phyloP scores from a whole-genome alignment of 2,113 vertebrate species.

The Reinhardtius hippoglossoides region DNA sequence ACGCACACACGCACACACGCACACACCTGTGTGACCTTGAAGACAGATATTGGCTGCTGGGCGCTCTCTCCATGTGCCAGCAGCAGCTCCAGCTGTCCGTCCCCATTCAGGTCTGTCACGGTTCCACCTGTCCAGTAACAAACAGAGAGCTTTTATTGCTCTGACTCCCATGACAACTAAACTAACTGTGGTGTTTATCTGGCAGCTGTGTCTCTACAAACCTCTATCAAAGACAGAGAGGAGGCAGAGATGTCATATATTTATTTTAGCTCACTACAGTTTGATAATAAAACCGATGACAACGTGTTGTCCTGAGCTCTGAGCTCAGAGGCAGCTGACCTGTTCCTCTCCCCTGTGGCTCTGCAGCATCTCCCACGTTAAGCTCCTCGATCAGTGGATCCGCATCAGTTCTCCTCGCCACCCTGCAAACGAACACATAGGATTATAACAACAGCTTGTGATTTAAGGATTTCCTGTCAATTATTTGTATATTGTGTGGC shows the following conservation, averaged over 20 bases:
- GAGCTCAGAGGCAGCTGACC: conserved; percentile 76
- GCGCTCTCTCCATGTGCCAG: conserved; percentile 93
- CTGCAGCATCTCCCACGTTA: conserved; percentile 90
- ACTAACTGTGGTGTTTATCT: background rate
- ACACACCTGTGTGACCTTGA: conserved; percentile 88
- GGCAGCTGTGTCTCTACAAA: conserved; percentile 20
- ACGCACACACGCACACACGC: conserved; percentile 67
- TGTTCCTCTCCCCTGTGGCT: conserved; percentile 91
- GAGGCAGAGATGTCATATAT: background rate
- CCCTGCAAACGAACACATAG: conserved; percentile 72
- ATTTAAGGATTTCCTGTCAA: background rate
- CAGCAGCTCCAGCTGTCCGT: conserved; percentile 92
- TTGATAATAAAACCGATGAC: background rate
- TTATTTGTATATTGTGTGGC: background rate
- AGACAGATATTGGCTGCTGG: conserved; percentile 92
- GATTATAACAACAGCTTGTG: background rate
- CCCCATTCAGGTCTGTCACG: conserved; percentile 91
- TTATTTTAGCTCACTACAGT: background rate
- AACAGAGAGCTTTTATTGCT: conserved; percentile 1
- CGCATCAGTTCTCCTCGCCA: conserved; percentile 83
- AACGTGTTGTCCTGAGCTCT: background rate
- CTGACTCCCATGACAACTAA: background rate
- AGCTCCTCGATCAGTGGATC: conserved; percentile 90
- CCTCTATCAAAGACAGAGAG: conserved; percentile 2
- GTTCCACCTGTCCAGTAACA: conserved; percentile 84